A percentile compares a stretch with the other conserved stretches of the same genome.
Evolutionary conservation across 1,140 invertebrate genomes (phyloP).

Genomic region (Hydropsyche tenuis): DNA sequence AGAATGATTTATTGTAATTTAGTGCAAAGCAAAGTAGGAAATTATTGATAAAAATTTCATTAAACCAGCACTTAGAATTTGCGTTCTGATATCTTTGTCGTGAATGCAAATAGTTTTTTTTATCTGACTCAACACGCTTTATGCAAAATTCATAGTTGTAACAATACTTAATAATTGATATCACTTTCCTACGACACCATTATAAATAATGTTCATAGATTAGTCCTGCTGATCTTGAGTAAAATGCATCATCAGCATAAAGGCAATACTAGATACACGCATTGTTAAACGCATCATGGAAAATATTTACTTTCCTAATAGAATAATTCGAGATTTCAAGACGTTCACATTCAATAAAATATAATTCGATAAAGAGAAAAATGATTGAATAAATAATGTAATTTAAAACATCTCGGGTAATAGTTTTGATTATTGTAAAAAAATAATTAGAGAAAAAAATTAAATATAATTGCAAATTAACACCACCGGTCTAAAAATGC

Average conservation of each 20-base stretch:
- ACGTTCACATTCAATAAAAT: no score
- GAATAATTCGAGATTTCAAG: no score
- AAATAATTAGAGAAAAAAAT: no score
- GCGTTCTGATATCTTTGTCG: not conserved
- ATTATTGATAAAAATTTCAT: not conserved
- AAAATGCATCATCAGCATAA: conserved; percentile 27
- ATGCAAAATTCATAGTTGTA: conserved; percentile 35
- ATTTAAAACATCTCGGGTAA: no score
- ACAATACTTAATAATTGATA: conserved; percentile 41
- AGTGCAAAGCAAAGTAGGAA: not conserved
- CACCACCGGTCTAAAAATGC: not conserved
- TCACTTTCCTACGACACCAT: conserved; percentile 42
- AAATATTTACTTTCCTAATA: no score
- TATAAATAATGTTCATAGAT: conserved; percentile 44
- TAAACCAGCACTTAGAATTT: conserved; percentile 1
- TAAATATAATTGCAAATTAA: no score
- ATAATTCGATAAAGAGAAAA: no score
- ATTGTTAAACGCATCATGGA: conserved; percentile 1
- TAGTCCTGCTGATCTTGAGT: conserved; percentile 26
- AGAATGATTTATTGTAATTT: not conserved
- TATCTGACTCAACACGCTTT: conserved; percentile 14
- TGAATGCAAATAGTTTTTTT: conserved; percentile 33
- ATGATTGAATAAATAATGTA: no score
- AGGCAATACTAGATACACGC: conserved; percentile 19
- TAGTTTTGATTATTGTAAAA: no score